Conservation (phyloP, 2,113 vertebrate genomes). For the Lampris megalopsis region DNA sequence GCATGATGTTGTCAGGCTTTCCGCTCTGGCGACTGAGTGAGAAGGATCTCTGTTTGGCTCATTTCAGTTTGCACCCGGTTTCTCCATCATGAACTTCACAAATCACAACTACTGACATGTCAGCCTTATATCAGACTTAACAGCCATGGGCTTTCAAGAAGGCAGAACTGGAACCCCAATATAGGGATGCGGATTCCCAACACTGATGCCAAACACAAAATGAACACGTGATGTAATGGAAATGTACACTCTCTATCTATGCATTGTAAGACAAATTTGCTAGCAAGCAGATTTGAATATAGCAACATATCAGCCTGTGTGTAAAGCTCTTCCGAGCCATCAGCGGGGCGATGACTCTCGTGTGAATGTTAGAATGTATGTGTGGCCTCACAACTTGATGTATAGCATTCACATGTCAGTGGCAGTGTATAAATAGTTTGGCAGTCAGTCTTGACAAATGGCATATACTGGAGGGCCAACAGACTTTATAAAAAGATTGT, state of each 20-base stretch:
- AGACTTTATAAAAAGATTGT: conserved; percentile 64
- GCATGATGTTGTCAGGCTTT: conserved; percentile 47
- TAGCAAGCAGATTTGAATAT: conserved; percentile 27
- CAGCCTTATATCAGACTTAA: conserved; percentile 49
- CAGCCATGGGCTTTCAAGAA: conserved; percentile 36
- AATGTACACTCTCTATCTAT: conserved; percentile 10
- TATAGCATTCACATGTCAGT: conserved; percentile 75
- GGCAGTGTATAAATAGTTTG: conserved; percentile 70
- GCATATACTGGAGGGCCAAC: conserved; percentile 54
- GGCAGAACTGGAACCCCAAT: conserved; percentile 35
- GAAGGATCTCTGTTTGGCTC: conserved; percentile 49
- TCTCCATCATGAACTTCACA: conserved; percentile 22
- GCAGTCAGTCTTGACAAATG: conserved; percentile 73
- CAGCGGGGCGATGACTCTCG: conserved; percentile 27
- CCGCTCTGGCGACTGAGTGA: conserved; percentile 40
- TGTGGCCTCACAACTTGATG: conserved; percentile 62
- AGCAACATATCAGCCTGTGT: conserved; percentile 21
- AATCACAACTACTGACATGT: conserved; percentile 36
- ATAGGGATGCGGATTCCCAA: conserved; percentile 28
- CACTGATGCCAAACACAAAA: conserved; percentile 53
- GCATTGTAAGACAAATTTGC: conserved; percentile 37
- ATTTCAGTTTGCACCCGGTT: conserved; percentile 45
- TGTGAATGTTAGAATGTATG: conserved; percentile 60
- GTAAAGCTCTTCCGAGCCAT: conserved; percentile 30
- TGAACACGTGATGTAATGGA: conserved; percentile 20